Evolutionary conservation across 1,140 invertebrate species (phyloP).

Genomic region (Eulimnadia texana): DNA sequence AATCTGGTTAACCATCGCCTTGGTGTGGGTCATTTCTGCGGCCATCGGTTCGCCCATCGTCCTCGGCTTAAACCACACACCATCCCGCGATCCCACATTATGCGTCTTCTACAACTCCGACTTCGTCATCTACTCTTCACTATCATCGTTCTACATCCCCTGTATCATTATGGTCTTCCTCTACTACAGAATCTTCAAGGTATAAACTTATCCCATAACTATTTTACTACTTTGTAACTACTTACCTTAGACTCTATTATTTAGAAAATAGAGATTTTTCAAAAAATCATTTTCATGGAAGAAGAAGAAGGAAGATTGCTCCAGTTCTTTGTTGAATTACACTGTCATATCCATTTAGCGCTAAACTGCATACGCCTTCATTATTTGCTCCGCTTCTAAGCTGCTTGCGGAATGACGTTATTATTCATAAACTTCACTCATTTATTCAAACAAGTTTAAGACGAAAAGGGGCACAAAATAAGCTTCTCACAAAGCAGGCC

Average conservation of each 20-base stretch:
- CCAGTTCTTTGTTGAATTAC: no score
- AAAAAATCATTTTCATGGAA: background rate
- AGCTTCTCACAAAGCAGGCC: no score
- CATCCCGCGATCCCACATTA: conserved; percentile 45
- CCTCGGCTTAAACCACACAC: conserved; percentile 82
- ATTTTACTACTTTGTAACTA: background rate
- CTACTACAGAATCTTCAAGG: conserved; percentile 96
- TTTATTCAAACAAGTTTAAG: no score
- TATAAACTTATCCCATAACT: conserved; percentile 30
- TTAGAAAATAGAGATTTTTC: no score
- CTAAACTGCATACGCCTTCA: no score
- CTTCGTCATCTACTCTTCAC: conserved; percentile 94
- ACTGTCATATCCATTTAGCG: no score
- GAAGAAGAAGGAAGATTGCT: no score
- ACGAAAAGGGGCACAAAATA: no score
- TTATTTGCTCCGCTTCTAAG: no score
- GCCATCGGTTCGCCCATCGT: conserved; percentile 96
- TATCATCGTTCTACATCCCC: conserved; percentile 97
- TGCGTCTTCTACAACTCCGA: conserved; percentile 96
- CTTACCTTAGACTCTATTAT: background rate
- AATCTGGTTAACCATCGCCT: conserved; percentile 85
- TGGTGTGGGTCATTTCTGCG: conserved; percentile 91
- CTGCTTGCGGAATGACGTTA: no score
- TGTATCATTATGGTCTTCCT: conserved; percentile 98
- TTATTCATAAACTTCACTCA: no score